Evolutionary conservation across 2,797 vertebrate species (phyloP).

Genomic region (Syndactyla subalaris): DNA sequence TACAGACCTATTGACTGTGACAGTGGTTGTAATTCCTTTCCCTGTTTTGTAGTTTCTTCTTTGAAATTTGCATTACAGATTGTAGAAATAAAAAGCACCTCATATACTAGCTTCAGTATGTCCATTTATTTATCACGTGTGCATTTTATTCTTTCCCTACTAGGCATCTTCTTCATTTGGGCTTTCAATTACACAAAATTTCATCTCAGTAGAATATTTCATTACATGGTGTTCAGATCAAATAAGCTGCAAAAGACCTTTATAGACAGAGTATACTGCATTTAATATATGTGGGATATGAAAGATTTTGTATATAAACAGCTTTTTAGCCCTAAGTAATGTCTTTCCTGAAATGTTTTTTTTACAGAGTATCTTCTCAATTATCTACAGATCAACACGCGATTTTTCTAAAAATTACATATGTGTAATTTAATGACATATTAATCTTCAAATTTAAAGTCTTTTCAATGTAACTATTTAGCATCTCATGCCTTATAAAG

Average conservation of each 20-base stretch:
- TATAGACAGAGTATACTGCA: not conserved
- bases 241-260: not conserved
- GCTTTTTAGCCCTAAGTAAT: not conserved
- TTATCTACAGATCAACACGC: not conserved
- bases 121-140: not conserved
- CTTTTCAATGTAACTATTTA: not conserved
- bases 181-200: constrained; percentile 12
- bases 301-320: constrained; percentile 20
- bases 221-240: constrained; percentile 1
- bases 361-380: not conserved
- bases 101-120: not conserved
- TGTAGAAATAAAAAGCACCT: not conserved
- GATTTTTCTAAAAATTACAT: not conserved
- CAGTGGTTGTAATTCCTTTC: not conserved
- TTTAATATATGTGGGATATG: not conserved
- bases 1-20: not conserved
- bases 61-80: not conserved
- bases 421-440: not conserved
- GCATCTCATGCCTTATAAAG: not conserved
- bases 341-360: not conserved
- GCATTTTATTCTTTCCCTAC: not conserved
- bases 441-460: not conserved
- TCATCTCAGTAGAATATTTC: not conserved
- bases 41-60: not conserved
- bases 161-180: constrained; percentile 3